phyloP scores from a whole-genome alignment of 1,140 invertebrate species.

The Neodiprion lecontei region DNA sequence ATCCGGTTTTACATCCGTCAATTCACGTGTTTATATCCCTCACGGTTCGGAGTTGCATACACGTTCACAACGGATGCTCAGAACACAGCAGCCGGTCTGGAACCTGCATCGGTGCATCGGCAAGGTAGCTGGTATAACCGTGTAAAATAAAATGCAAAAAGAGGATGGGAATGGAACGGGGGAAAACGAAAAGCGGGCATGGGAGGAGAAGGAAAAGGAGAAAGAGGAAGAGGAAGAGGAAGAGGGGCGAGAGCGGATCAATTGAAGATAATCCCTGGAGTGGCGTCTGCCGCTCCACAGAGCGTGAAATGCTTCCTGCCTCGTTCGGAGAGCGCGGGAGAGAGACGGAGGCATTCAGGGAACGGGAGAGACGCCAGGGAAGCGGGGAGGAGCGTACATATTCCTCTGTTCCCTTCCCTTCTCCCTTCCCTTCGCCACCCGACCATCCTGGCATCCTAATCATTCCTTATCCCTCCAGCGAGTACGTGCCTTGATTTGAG shows the following conservation, averaged over 20 bases:
- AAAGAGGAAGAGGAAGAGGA: constrained; percentile 28
- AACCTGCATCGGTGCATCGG: not conserved
- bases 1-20: not conserved
- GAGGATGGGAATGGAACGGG: not conserved
- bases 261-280: constrained; percentile 58
- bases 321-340: constrained; percentile 27
- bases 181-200: not conserved
- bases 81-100: not conserved
- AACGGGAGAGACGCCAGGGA: not conserved
- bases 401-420: constrained; percentile 28
- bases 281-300: constrained; percentile 50
- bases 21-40: not conserved
- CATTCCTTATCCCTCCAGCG: constrained; percentile 19
- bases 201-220: not conserved
- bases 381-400: constrained; percentile 2
- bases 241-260: constrained; percentile 51
- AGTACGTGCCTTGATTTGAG: constrained; percentile 7
- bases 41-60: not conserved
- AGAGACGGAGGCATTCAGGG: not conserved
- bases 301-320: constrained; percentile 58
- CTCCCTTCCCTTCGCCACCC: constrained; percentile 21
- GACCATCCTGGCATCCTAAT: constrained; percentile 36
- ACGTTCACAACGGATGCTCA: not conserved
- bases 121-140: not conserved
- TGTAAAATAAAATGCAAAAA: not conserved